Percentiles rank a stretch among this genome's conserved stretches.
Conservation (phyloP, 2,113 vertebrate genomes). For the Halichoerus grypus region DNA sequence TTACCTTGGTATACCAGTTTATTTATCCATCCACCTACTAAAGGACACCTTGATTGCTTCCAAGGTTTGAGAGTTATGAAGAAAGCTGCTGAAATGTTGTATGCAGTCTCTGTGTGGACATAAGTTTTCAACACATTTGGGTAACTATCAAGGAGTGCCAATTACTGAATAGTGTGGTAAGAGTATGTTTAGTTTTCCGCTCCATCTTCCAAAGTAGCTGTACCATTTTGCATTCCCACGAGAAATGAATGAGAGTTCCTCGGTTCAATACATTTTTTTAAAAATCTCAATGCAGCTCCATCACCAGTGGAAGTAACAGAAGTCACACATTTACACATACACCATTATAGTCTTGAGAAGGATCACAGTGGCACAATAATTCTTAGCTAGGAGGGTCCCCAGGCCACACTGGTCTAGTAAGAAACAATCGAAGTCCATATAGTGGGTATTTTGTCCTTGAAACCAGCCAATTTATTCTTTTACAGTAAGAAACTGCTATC, state of each 20-base stretch:
- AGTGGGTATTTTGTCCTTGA: background rate
- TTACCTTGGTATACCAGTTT: background rate
- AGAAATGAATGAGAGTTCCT: background rate
- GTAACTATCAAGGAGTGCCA: background rate
- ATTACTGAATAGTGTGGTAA: background rate
- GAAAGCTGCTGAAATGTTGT: background rate
- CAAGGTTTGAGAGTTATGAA: background rate
- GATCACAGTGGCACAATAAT: background rate
- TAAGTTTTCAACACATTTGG: slow-evolving; percentile 12
- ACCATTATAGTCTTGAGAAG: background rate
- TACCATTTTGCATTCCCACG: background rate
- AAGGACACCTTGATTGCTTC: background rate
- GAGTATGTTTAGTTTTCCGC: slow-evolving; percentile 4
- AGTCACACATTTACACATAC: background rate
- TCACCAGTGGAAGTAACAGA: background rate
- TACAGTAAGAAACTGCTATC: background rate
- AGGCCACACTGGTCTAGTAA: background rate
- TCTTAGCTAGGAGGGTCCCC: background rate
- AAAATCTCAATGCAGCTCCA: background rate
- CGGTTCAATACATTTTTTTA: background rate
- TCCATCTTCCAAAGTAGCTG: background rate
- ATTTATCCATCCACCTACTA: background rate
- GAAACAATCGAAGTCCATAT: background rate
- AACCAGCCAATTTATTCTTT: slow-evolving; percentile 13
- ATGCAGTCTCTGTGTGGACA: background rate